Evolutionary conservation across 2,113 vertebrate species (phyloP).

Genomic region (Eidolon helvum): DNA sequence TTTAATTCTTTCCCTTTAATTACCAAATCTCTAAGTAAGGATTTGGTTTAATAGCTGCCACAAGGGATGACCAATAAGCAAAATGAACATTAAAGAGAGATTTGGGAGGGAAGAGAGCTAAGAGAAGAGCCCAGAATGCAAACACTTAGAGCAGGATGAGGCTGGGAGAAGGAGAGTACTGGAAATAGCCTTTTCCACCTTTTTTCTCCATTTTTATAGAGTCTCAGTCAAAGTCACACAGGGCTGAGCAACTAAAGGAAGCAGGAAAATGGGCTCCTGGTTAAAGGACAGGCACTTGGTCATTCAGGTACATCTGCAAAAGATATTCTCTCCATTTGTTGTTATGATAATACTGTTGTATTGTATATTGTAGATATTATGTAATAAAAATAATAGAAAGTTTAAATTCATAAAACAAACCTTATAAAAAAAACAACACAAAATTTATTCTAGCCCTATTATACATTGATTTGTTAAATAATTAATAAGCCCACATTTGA

Average conservation of each 20-base stretch:
- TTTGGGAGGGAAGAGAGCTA: slow-evolving; percentile 51
- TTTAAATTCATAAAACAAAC: slow-evolving; percentile 31
- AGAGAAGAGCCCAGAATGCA: slow-evolving; percentile 63
- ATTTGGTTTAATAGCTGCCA: slow-evolving; percentile 73
- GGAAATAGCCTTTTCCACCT: not conserved
- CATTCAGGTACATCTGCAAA: slow-evolving; percentile 12
- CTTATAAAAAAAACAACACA: not conserved
- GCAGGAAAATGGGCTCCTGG: not conserved
- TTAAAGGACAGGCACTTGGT: not conserved
- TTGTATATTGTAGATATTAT: not conserved
- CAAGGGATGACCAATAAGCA: slow-evolving; percentile 64
- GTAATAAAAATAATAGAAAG: not conserved
- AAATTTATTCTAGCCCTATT: not conserved
- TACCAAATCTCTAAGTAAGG: slow-evolving; percentile 73
- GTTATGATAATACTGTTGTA: not conserved
- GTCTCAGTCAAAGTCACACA: slow-evolving; percentile 27
- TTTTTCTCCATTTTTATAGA: slow-evolving; percentile 17
- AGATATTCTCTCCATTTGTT: slow-evolving; percentile 19
- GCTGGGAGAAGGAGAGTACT: slow-evolving; percentile 10
- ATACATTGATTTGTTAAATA: slow-evolving; percentile 29
- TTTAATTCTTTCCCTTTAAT: slow-evolving; percentile 73
- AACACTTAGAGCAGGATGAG: not conserved
- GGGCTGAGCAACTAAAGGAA: not conserved
- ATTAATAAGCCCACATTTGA: not conserved
- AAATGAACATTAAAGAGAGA: slow-evolving; percentile 69